These are phyloP conservation scores for Cygnus olor DNA, from an alignment of 2,797 vertebrate genomes.

Conservation along the genomic window DNA sequence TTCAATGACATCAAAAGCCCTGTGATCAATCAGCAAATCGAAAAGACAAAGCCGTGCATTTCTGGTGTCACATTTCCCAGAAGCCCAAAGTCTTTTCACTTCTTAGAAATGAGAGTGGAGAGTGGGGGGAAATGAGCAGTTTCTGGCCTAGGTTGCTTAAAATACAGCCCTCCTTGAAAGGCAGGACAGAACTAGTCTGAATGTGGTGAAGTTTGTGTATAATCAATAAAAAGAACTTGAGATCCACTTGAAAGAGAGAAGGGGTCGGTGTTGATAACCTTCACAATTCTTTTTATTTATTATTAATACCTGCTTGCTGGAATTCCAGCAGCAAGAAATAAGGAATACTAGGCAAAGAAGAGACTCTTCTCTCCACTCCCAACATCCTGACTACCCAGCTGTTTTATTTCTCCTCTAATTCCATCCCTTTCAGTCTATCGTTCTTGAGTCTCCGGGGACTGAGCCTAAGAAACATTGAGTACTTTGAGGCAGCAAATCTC, in stretches of 20 bases:
- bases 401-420: background rate
- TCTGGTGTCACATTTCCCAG: background rate
- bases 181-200: background rate
- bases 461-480: background rate
- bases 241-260: constrained; percentile 55
- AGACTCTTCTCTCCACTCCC: background rate
- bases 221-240: constrained; percentile 61
- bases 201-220: background rate
- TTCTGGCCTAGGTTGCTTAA: background rate
- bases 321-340: constrained; percentile 16
- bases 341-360: background rate
- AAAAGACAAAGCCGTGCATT: background rate
- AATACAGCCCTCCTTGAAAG: constrained; percentile 25
- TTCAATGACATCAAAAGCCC: constrained; percentile 5
- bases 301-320: constrained; percentile 61
- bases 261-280: constrained; percentile 47
- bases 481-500: background rate
- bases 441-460: background rate
- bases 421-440: background rate
- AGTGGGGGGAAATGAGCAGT: background rate
- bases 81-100: background rate
- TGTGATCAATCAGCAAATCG: background rate
- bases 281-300: constrained; percentile 70
- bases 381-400: background rate
- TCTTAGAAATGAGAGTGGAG: background rate